Evolutionary conservation across 2,888 invertebrate species (phyloP).

Genomic region (Trachelus iudaicus): DNA sequence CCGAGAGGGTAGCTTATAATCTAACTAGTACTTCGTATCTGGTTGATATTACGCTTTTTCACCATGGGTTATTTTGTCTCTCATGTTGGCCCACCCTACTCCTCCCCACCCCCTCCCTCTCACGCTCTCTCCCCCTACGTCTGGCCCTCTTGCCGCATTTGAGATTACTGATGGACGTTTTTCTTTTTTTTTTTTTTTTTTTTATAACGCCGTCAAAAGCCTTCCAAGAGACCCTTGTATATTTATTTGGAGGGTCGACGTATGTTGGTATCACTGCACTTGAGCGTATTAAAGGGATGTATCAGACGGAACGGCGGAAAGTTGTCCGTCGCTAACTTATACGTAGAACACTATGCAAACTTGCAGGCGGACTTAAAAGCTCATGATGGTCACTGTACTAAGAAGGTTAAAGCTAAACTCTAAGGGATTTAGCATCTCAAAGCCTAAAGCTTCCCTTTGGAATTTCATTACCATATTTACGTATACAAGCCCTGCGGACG

Average conservation of each 20-base stretch:
- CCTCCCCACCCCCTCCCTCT: slow-evolving; percentile 26
- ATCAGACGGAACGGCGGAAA: neutral
- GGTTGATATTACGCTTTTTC: slow-evolving; percentile 34
- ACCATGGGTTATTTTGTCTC: neutral
- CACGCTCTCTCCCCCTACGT: neutral
- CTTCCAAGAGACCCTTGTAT: neutral
- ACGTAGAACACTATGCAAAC: neutral
- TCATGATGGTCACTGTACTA: neutral
- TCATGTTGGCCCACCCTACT: neutral
- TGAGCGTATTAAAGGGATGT: neutral
- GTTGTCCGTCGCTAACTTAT: neutral
- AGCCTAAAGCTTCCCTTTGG: neutral
- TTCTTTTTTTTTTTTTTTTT: neutral
- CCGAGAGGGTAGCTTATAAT: slow-evolving; percentile 31
- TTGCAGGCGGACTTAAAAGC: neutral
- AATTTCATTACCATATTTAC: neutral
- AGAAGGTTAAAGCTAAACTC: neutral
- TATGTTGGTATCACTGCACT: neutral
- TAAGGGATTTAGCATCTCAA: neutral
- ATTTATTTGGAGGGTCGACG: neutral
- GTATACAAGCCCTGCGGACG: neutral
- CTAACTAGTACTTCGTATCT: slow-evolving; percentile 40
- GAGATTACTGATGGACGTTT: neutral
- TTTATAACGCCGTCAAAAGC: neutral
- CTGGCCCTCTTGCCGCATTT: neutral